These are phyloP conservation scores for Aphidoletes aphidimyza DNA, from an alignment of 2,888 invertebrate species.

Conservation along the genomic window DNA sequence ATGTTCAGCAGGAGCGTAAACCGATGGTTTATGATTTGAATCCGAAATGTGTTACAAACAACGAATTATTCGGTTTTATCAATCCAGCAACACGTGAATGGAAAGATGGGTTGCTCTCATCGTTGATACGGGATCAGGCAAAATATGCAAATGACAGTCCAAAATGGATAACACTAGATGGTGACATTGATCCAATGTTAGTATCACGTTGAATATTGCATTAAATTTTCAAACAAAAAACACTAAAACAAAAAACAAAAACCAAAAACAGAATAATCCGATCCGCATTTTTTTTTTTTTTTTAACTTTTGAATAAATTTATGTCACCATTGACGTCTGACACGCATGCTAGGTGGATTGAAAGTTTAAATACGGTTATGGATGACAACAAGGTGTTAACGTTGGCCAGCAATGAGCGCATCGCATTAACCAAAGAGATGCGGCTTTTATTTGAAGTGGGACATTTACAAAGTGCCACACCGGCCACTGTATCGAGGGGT, in stretches of 20 bases:
- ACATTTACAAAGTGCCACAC: conserved; percentile 90
- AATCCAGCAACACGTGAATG: conserved; percentile 94
- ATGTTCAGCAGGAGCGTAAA: conserved; percentile 73
- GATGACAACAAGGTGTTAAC: conserved; percentile 97
- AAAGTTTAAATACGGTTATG: conserved; percentile 96
- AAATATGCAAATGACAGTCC: conserved; percentile 85
- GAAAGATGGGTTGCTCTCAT: conserved; percentile 90
- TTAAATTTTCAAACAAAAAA: not conserved
- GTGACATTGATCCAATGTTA: conserved; percentile 77
- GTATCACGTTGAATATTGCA: not conserved
- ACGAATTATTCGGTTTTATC: conserved; percentile 93
- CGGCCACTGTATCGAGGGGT: conserved; percentile 89
- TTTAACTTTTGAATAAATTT: not conserved
- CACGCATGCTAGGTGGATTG: conserved; percentile 78
- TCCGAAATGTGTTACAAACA: conserved; percentile 90
- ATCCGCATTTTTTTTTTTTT: too few species aligned
- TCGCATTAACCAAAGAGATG: conserved; percentile 89
- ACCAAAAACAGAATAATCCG: not conserved
- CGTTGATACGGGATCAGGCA: conserved; percentile 92
- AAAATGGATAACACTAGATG: conserved; percentile 96
- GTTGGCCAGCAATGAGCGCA: conserved; percentile 93
- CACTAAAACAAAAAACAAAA: not conserved
- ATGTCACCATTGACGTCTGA: not conserved
- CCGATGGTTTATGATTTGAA: conserved; percentile 90
- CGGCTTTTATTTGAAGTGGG: conserved; percentile 92